Evolutionary conservation across 2,888 invertebrate species (phyloP).

Genomic region (Melipona bicolor): DNA sequence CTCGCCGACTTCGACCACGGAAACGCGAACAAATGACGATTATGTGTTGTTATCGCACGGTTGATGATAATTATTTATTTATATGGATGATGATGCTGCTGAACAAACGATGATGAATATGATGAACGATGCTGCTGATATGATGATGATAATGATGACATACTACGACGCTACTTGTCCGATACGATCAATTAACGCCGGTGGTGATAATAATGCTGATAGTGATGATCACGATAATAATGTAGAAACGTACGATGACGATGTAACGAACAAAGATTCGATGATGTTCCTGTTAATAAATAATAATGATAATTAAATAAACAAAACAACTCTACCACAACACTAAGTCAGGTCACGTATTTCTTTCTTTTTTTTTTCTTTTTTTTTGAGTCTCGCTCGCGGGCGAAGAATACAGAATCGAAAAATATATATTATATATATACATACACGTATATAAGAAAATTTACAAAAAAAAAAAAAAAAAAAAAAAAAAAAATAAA

Average conservation of each 20-base stretch:
- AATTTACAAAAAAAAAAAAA: conserved; percentile 1
- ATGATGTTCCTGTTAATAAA: conserved; percentile 84
- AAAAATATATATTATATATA: background rate
- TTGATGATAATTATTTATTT: conserved; percentile 82
- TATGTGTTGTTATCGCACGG: conserved; percentile 78
- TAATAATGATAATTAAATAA: conserved; percentile 76
- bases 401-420: conserved; percentile 9
- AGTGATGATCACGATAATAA: conserved; percentile 67
- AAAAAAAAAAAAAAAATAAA: background rate
- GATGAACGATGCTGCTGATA: conserved; percentile 61
- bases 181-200: conserved; percentile 68
- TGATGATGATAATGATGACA: conserved; percentile 44
- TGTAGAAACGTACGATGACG: conserved; percentile 68
- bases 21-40: conserved; percentile 72
- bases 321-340: conserved; percentile 73
- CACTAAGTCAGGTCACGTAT: conserved; percentile 77
- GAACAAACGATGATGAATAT: conserved; percentile 53
- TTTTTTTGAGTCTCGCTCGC: conserved; percentile 43
- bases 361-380: conserved; percentile 42
- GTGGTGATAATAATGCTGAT: conserved; percentile 65
- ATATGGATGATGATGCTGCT: conserved; percentile 71
- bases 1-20: conserved; percentile 59
- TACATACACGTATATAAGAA: background rate
- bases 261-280: conserved; percentile 82
- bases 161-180: conserved; percentile 58